Percentiles rank a stretch among this genome's conserved stretches.
These are phyloP conservation scores for Drosophila mulleri DNA, from an alignment of 2,888 invertebrate genomes.

Conservation along the genomic window DNA sequence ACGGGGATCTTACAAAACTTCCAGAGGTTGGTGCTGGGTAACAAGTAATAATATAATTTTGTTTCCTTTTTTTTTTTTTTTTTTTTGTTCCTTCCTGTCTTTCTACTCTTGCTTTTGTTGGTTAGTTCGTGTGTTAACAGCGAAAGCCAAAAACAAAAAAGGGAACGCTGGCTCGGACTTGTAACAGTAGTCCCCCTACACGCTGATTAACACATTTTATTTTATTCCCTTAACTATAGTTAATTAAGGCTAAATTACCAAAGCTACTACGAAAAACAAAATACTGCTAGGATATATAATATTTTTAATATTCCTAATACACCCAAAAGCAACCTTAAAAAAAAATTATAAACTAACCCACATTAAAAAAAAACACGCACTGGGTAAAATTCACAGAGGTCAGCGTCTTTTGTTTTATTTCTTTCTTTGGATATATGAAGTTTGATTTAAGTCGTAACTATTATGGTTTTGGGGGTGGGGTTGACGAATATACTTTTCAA, in stretches of 20 bases:
- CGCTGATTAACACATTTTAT: slow-evolving; percentile 26
- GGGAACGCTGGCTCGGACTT: slow-evolving; percentile 11
- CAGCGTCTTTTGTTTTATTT: neutral
- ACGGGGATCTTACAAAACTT: slow-evolving; percentile 94
- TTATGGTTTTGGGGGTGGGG: slow-evolving; percentile 21
- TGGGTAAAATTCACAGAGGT: slow-evolving; percentile 20
- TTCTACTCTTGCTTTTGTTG: slow-evolving; percentile 53
- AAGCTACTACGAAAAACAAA: slow-evolving; percentile 28
- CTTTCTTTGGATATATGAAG: neutral
- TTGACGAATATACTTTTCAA: neutral
- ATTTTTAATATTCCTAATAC: slow-evolving; percentile 32
- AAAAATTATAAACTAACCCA: slow-evolving; percentile 26
- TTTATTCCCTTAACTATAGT: neutral
- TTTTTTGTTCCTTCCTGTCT: slow-evolving; percentile 14
- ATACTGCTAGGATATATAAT: slow-evolving; percentile 19
- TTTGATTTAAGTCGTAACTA: neutral
- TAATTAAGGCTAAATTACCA: slow-evolving; percentile 34
- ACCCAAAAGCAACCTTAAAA: slow-evolving; percentile 21
- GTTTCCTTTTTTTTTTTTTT: neutral
- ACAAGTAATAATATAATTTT: slow-evolving; percentile 28
- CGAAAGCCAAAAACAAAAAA: neutral
- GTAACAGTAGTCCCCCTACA: slow-evolving; percentile 1
- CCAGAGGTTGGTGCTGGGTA: slow-evolving; percentile 89
- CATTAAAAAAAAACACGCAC: slow-evolving; percentile 40
- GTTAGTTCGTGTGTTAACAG: slow-evolving; percentile 21